A percentile compares a stretch with the other conserved stretches of the same genome.
Conservation (phyloP, 2,113 vertebrate species). For the Malurus cyaneus region DNA sequence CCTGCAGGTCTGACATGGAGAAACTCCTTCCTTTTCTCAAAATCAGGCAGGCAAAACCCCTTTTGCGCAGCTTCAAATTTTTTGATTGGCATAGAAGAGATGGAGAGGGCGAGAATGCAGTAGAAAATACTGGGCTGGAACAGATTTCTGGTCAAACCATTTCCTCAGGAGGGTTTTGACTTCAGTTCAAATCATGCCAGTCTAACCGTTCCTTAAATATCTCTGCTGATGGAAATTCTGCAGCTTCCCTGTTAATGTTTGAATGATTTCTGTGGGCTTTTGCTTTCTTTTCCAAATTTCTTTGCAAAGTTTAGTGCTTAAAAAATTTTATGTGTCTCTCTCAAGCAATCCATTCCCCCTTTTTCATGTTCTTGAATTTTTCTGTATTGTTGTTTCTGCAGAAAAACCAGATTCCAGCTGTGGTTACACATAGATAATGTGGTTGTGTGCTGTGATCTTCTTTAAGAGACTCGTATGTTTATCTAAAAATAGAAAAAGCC, state of each 20-base stretch:
- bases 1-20: background rate
- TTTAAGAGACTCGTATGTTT: background rate
- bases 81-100: background rate
- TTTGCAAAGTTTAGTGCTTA: background rate
- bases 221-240: background rate
- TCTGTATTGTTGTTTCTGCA: background rate
- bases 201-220: background rate
- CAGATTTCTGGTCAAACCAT: background rate
- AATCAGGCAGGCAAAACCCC: background rate
- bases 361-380: background rate
- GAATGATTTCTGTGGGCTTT: background rate
- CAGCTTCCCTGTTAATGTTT: background rate
- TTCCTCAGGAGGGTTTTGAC: background rate
- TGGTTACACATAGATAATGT: background rate
- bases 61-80: rapidly evolving
- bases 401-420: background rate
- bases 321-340: background rate
- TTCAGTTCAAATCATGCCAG: background rate
- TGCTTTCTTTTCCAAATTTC: background rate
- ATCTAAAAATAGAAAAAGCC: background rate
- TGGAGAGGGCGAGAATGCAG: background rate
- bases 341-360: background rate
- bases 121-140: background rate
- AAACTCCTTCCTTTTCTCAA: background rate
- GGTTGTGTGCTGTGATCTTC: background rate